Evolutionary conservation across 2,888 invertebrate genomes (phyloP).

Genomic region (Sussaba pulchella): DNA sequence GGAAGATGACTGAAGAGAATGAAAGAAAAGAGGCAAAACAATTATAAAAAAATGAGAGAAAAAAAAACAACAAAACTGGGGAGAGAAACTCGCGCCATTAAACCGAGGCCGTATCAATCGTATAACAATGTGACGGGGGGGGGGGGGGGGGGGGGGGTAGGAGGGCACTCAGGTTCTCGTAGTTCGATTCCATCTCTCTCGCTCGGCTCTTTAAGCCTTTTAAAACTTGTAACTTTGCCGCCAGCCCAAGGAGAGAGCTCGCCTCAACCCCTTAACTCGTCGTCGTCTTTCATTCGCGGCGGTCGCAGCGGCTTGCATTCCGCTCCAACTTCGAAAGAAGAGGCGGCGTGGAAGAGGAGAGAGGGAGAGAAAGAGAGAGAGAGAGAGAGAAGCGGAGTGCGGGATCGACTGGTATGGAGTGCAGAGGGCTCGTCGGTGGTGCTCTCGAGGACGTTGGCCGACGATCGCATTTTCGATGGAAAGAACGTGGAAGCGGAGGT

Average conservation of each 20-base stretch:
- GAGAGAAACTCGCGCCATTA: conserved; percentile 62
- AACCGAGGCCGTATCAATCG: conserved; percentile 64
- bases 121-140: conserved; percentile 61
- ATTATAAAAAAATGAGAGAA: conserved; percentile 1
- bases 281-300: conserved; percentile 51
- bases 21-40: conserved; percentile 14
- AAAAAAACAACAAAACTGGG: conserved; percentile 2
- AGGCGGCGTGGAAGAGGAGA: conserved; percentile 10
- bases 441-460: conserved; percentile 18
- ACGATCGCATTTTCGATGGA: conserved; percentile 44
- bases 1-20: conserved; percentile 42
- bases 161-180: conserved; percentile 56
- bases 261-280: conserved; percentile 2
- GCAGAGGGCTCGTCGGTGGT: conserved; percentile 2
- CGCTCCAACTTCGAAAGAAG: conserved; percentile 15
- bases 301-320: conserved; percentile 8
- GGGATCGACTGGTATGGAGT: conserved; percentile 38
- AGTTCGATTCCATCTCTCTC: conserved; percentile 11
- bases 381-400: not conserved
- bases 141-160: too few relatives aligned
- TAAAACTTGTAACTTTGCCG: conserved; percentile 62
- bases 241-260: conserved; percentile 19
- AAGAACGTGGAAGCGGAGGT: conserved; percentile 18
- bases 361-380: conserved; percentile 2
- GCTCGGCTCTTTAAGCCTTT: conserved; percentile 66